These are phyloP conservation scores for Drosophila pseudoobscura DNA, from an alignment of 1,140 invertebrate genomes.

Conservation along the genomic window DNA sequence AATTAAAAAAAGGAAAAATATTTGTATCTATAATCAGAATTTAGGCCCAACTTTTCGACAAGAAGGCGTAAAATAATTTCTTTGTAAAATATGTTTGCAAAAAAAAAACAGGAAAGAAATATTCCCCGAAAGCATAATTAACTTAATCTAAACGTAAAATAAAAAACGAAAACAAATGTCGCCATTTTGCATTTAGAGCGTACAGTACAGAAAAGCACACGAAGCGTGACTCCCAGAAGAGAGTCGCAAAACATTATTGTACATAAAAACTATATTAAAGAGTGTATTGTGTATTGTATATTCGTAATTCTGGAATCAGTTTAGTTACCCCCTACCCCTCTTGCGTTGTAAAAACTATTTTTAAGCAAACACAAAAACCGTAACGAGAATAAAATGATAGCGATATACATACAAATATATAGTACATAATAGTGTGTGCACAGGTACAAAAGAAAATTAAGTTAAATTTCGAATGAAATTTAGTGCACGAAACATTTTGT, in stretches of 20 bases:
- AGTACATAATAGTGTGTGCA: conserved; percentile 48
- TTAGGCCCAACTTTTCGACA: conserved; percentile 76
- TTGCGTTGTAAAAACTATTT: conserved; percentile 72
- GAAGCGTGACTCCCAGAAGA: conserved; percentile 15
- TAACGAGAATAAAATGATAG: conserved; percentile 52
- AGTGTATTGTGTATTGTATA: conserved; percentile 48
- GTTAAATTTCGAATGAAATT: conserved; percentile 50
- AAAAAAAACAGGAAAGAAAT: conserved; percentile 31
- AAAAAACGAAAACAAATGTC: conserved; percentile 64
- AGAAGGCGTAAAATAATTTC: conserved; percentile 76
- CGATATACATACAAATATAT: conserved; percentile 10
- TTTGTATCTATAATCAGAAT: conserved; percentile 56
- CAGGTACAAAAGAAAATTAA: conserved; percentile 70
- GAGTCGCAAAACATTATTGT: conserved; percentile 33
- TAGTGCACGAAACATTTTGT: conserved; percentile 46
- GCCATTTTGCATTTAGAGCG: conserved; percentile 82
- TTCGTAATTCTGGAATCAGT: conserved; percentile 35
- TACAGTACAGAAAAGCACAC: conserved; percentile 51
- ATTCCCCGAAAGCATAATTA: conserved; percentile 48
- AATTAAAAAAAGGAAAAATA: conserved; percentile 42
- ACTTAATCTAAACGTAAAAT: conserved; percentile 57
- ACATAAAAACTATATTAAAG: conserved; percentile 40
- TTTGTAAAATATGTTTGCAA: conserved; percentile 71
- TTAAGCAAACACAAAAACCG: conserved; percentile 55
- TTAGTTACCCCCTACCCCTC: conserved; percentile 26